Evolutionary conservation across 2,888 invertebrate species (phyloP).

Genomic region (Brachylomia viminalis): DNA sequence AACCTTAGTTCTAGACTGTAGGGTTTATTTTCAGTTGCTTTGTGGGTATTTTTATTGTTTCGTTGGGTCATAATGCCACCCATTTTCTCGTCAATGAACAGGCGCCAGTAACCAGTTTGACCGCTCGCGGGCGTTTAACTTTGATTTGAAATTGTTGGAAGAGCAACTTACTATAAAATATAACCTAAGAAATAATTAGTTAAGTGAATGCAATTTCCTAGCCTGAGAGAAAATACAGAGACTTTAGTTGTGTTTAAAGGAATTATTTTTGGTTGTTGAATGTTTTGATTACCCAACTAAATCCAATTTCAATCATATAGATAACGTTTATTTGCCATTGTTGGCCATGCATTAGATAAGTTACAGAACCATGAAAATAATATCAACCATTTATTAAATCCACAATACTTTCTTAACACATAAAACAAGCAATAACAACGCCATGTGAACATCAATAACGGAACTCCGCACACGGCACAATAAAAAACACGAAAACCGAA

Average conservation of each 20-base stretch:
- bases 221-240: not conserved
- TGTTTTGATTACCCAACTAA: not conserved
- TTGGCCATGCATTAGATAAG: not conserved
- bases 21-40: slow-evolving; percentile 47
- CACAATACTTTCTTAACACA: not conserved
- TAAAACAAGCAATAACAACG: not conserved
- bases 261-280: not conserved
- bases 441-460: slow-evolving; percentile 22
- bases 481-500: slow-evolving; percentile 31
- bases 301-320: not conserved
- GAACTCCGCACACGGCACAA: not conserved
- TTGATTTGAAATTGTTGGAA: slow-evolving; percentile 57
- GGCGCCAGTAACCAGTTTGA: slow-evolving; percentile 80
- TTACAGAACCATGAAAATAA: not conserved
- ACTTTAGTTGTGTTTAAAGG: not conserved
- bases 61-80: slow-evolving; percentile 70
- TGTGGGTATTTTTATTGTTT: slow-evolving; percentile 68
- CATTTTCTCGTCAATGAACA: slow-evolving; percentile 80
- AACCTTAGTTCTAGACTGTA: fast-evolving
- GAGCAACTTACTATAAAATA: not conserved
- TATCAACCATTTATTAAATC: not conserved
- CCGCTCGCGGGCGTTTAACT: slow-evolving; percentile 64
- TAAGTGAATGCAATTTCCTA: not conserved
- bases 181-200: not conserved
- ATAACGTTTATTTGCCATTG: not conserved